Evolutionary conservation across 2,888 invertebrate genomes (phyloP).

Genomic region (Diogma glabrata): DNA sequence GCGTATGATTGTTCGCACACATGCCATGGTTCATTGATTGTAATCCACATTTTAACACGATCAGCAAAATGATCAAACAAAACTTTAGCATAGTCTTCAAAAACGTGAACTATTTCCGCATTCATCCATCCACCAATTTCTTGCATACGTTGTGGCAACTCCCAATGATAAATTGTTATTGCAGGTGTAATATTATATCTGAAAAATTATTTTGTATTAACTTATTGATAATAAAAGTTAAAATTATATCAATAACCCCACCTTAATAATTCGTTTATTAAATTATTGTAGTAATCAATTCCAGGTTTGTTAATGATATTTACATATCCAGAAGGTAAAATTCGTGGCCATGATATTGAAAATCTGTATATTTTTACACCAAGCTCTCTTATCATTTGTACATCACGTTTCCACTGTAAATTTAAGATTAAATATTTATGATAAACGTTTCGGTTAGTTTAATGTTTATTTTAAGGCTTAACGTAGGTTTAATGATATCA

Average conservation of each 20-base stretch:
- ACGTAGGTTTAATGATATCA: too few relatives aligned
- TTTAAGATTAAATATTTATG: too few relatives aligned
- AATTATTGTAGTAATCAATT: constrained; percentile 61
- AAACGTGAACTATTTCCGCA: constrained; percentile 50
- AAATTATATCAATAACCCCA: too few relatives aligned
- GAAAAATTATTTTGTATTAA: too few relatives aligned
- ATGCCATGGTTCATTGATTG: constrained; percentile 61
- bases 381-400: constrained; percentile 47
- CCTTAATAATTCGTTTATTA: constrained; percentile 53
- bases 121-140: constrained; percentile 58
- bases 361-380: constrained; percentile 58
- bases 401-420: constrained; percentile 44
- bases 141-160: constrained; percentile 51
- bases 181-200: constrained; percentile 56
- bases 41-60: constrained; percentile 58
- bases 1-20: constrained; percentile 38
- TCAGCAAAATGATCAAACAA: constrained; percentile 49
- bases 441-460: too few relatives aligned
- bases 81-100: constrained; percentile 50
- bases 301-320: constrained; percentile 56
- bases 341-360: constrained; percentile 63
- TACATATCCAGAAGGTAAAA: constrained; percentile 56
- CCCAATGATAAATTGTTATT: constrained; percentile 63
- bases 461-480: too few relatives aligned
- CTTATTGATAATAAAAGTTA: too few relatives aligned